These are phyloP conservation scores for Drosophila burlai DNA, from an alignment of 1,140 invertebrate genomes.

Conservation along the genomic window DNA sequence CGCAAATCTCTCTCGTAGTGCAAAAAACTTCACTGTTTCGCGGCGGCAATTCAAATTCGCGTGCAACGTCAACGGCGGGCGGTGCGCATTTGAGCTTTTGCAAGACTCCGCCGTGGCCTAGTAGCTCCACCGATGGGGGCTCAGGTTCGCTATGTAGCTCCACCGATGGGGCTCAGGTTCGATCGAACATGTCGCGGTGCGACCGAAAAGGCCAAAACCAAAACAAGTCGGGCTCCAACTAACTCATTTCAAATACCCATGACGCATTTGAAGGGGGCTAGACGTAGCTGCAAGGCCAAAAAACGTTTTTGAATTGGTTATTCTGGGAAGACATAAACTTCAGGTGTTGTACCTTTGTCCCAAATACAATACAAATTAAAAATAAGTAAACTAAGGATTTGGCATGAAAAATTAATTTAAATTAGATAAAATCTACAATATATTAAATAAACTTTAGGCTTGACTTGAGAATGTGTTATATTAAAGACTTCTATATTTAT, in stretches of 20 bases:
- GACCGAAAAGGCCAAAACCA: slow-evolving; percentile 26
- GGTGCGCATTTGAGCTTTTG: slow-evolving; percentile 67
- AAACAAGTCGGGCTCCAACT: slow-evolving; percentile 26
- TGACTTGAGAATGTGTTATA: too few species aligned
- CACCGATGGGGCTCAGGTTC: slow-evolving; percentile 24
- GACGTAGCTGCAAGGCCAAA: slow-evolving; percentile 30
- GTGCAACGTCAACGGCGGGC: slow-evolving; percentile 71
- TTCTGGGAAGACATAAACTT: background rate
- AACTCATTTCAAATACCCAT: slow-evolving; percentile 19
- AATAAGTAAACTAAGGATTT: background rate
- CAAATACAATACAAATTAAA: background rate
- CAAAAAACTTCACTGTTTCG: background rate
- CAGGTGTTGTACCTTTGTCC: background rate
- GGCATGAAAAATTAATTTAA: too few species aligned
- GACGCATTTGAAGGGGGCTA: slow-evolving; percentile 32
- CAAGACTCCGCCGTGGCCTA: slow-evolving; percentile 28
- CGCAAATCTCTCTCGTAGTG: slow-evolving; percentile 61
- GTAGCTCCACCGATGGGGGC: slow-evolving; percentile 21
- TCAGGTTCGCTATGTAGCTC: slow-evolving; percentile 52
- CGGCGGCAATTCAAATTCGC: slow-evolving; percentile 71
- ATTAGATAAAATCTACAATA: too few species aligned
- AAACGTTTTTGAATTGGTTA: background rate
- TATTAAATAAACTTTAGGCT: too few species aligned
- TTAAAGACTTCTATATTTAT: too few species aligned
- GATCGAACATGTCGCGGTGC: slow-evolving; percentile 54